Conservation (phyloP, 2,113 vertebrate species). For the Raphicerus campestris region DNA sequence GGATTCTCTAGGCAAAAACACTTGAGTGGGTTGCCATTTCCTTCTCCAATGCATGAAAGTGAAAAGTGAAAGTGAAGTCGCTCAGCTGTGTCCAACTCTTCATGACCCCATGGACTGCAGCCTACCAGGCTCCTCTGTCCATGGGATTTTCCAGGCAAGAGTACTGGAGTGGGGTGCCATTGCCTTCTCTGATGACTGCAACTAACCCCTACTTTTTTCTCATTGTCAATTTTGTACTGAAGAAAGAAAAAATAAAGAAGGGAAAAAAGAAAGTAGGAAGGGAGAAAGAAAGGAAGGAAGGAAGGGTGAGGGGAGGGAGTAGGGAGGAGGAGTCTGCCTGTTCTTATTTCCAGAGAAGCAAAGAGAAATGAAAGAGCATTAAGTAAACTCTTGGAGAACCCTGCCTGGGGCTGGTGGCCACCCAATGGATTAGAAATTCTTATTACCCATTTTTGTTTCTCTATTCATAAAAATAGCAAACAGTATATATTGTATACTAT, state of each 20-base stretch:
- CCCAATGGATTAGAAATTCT: background rate
- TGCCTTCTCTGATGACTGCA: background rate
- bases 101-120: no score
- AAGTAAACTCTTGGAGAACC: background rate
- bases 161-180: no score
- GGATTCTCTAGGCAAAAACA: no score
- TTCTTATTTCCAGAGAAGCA: background rate
- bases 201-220: constrained; percentile 42
- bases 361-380: background rate
- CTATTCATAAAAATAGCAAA: background rate
- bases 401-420: background rate
- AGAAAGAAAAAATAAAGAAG: background rate
- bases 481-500: background rate
- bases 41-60: no score
- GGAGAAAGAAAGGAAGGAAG: background rate
- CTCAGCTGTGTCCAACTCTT: accelerated
- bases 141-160: no score
- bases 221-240: background rate
- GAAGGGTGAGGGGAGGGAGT: accelerated
- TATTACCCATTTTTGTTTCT: background rate
- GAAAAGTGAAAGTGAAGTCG: no score
- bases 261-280: background rate
- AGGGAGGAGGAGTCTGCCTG: background rate
- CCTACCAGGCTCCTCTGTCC: no score
- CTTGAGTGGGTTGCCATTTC: no score